Conservation (phyloP, 2,797 vertebrate genomes). For the Brachymystax lenok region DNA sequence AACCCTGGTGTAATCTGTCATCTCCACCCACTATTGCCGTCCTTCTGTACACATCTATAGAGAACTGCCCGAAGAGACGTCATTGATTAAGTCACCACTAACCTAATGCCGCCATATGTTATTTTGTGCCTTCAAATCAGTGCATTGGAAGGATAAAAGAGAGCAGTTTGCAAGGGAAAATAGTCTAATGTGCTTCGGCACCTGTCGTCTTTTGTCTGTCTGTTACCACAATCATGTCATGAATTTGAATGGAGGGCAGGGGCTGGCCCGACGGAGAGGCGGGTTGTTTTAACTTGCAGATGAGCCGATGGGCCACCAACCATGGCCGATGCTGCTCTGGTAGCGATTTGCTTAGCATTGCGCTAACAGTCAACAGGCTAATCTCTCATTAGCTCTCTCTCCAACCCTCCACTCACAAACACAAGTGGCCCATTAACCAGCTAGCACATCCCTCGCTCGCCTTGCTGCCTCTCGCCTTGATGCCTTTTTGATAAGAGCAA, state of each 20-base stretch:
- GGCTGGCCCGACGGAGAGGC: background rate
- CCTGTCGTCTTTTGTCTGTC: conserved; percentile 40
- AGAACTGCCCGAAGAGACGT: background rate
- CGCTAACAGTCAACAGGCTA: conserved; percentile 72
- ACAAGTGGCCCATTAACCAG: conserved; percentile 64
- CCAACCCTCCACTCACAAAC: conserved; percentile 23
- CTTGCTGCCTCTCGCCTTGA: conserved; percentile 58
- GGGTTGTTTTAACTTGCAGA: background rate
- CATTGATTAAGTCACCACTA: background rate
- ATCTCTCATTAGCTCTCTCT: conserved; percentile 62
- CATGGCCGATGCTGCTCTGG: too few relatives aligned
- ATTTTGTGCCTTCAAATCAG: background rate
- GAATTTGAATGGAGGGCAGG: background rate
- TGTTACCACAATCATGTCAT: background rate
- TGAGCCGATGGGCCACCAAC: background rate
- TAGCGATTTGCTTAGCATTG: conserved; percentile 10
- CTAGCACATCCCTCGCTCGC: conserved; percentile 33
- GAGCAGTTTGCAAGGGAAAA: conserved; percentile 45
- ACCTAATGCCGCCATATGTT: background rate
- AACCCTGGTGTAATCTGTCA: background rate
- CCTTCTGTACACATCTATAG: background rate
- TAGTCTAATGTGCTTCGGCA: conserved; percentile 53
- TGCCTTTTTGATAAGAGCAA: conserved; percentile 69
- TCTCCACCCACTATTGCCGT: background rate
- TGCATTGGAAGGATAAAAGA: conserved; percentile 22